phyloP scores from a whole-genome alignment of 2,888 invertebrate species.

The Brachyopa scutellaris region DNA sequence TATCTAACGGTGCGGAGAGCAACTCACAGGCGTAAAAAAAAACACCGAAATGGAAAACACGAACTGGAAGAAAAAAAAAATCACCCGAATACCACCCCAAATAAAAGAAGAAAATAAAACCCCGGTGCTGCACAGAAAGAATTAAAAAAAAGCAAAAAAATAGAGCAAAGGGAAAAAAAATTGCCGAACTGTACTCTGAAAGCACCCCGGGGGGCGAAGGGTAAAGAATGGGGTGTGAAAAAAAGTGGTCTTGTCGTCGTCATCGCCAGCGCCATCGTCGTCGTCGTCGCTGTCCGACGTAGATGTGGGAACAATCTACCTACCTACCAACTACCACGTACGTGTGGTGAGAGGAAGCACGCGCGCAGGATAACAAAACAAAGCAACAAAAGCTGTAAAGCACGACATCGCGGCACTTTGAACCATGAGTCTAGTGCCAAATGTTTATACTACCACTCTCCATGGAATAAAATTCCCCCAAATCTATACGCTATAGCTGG shows the following conservation, averaged over 20 bases:
- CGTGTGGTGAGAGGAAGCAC: conserved; percentile 76
- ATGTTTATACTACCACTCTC: conserved; percentile 74
- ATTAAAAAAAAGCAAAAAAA: conserved; percentile 73
- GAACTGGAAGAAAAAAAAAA: conserved; percentile 59
- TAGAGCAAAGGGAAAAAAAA: conserved; percentile 74
- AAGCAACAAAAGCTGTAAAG: conserved; percentile 76
- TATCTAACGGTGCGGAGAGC: conserved; percentile 71
- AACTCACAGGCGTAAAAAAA: conserved; percentile 69
- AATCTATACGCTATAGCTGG: conserved; percentile 58
- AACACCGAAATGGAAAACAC: conserved; percentile 40
- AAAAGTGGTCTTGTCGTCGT: conserved; percentile 75
- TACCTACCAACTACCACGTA: conserved; percentile 69
- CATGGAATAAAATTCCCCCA: conserved; percentile 72
- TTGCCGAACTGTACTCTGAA: conserved; percentile 65
- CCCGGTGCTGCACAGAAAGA: conserved; percentile 25
- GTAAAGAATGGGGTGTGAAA: conserved; percentile 80
- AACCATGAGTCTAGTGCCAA: conserved; percentile 76
- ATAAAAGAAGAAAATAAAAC: conserved; percentile 21
- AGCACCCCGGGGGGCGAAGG: conserved; percentile 75
- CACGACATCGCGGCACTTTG: conserved; percentile 77
- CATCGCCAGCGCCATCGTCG: conserved; percentile 63
- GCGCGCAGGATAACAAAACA: conserved; percentile 76
- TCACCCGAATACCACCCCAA: conserved; percentile 55
- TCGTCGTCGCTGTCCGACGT: conserved; percentile 67
- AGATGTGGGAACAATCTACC: conserved; percentile 67